phyloP scores from a whole-genome alignment of 2,797 vertebrate genomes.

The Danio jaintianensis region DNA sequence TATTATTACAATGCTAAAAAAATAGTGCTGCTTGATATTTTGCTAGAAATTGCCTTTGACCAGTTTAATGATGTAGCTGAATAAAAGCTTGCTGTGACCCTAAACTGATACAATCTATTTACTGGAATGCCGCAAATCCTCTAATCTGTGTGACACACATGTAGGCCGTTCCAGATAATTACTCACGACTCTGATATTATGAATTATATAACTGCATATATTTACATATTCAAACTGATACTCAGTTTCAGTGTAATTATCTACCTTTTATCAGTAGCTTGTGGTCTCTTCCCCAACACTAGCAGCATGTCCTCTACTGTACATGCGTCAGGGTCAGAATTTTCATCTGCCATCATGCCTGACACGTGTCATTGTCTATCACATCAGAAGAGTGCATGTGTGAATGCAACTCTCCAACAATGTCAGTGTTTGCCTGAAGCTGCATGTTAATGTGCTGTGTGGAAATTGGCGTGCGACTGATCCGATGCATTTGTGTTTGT shows the following conservation, averaged over 20 bases:
- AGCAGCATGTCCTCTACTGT: conserved; percentile 27
- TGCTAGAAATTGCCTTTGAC: too few relatives aligned
- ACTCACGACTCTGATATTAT: not conserved
- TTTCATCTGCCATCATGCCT: conserved; percentile 60
- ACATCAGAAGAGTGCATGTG: conserved; percentile 53
- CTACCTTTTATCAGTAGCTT: not conserved
- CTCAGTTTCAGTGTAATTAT: not conserved
- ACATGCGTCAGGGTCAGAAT: conserved; percentile 45
- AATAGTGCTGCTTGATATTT: too few relatives aligned
- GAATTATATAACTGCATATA: not conserved
- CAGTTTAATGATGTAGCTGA: too few relatives aligned
- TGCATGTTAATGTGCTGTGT: not conserved
- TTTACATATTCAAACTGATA: not conserved
- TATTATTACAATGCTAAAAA: too few relatives aligned
- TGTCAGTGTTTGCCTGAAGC: conserved; percentile 26
- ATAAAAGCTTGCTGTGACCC: too few relatives aligned
- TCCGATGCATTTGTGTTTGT: conserved; percentile 11
- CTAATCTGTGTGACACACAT: too few relatives aligned
- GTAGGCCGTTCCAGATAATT: not conserved
- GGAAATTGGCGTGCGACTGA: conserved; percentile 30
- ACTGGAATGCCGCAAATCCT: too few relatives aligned
- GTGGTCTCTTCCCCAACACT: not conserved
- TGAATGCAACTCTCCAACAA: conserved; percentile 2
- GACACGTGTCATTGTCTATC: conserved; percentile 69
- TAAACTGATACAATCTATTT: too few relatives aligned